Percentiles rank a stretch among this genome's conserved stretches.
phyloP scores from a whole-genome alignment of 2,888 invertebrate genomes.

The Horisme vitalbata region DNA sequence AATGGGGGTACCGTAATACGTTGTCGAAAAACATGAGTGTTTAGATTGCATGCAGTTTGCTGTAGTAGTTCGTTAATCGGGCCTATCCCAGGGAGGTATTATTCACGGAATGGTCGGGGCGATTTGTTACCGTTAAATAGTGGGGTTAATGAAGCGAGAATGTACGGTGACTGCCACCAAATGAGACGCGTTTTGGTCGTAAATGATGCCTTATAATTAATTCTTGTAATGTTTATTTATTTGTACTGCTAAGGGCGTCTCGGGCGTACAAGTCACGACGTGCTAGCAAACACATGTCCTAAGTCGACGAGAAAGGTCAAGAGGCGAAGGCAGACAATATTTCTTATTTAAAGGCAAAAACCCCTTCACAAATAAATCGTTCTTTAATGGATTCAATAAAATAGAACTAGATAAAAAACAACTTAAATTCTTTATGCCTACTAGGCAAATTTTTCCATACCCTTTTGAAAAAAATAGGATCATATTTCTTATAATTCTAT shows the following conservation, averaged over 20 bases:
- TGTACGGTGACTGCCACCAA: slow-evolving; percentile 7
- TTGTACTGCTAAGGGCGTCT: not conserved
- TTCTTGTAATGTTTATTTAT: slow-evolving; percentile 22
- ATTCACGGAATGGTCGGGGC: slow-evolving; percentile 15
- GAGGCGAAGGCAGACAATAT: too few relatives aligned
- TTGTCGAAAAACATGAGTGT: slow-evolving; percentile 51
- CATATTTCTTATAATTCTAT: too few relatives aligned
- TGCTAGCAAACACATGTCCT: slow-evolving; percentile 7
- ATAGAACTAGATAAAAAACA: too few relatives aligned
- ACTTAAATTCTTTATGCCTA: too few relatives aligned
- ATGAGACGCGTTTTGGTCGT: slow-evolving; percentile 10
- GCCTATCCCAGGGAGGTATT: slow-evolving; percentile 11
- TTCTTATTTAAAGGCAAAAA: too few relatives aligned
- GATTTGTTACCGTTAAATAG: slow-evolving; percentile 22
- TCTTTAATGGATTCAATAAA: too few relatives aligned
- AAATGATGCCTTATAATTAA: slow-evolving; percentile 19
- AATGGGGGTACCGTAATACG: slow-evolving; percentile 50
- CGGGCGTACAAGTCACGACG: slow-evolving; percentile 4
- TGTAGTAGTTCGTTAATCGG: slow-evolving; percentile 39
- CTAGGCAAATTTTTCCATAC: too few relatives aligned
- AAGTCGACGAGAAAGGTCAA: slow-evolving; percentile 8
- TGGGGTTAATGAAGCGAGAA: slow-evolving; percentile 27
- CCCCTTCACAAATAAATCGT: too few relatives aligned
- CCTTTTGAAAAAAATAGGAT: too few relatives aligned
- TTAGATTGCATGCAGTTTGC: slow-evolving; percentile 52